Base-by-base conservation (phyloP, 2,113 vertebrate species). In the Murina feae region DNA sequence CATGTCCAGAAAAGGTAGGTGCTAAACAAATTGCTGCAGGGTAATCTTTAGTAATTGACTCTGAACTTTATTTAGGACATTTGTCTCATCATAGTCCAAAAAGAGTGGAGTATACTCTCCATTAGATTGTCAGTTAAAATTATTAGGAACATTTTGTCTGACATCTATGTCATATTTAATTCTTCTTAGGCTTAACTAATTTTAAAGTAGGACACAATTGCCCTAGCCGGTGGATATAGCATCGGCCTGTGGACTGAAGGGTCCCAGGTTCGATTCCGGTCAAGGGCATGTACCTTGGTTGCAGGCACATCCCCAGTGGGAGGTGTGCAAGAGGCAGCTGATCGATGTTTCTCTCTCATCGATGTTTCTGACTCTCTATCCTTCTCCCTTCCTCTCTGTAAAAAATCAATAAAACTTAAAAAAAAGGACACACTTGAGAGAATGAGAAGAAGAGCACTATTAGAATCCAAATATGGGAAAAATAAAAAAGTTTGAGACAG, bases 81-180 rank as follows among this genome's bases (percentile, higher is more conserved):
- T 63, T 68, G 30, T 83, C 53, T 94, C 23, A 78, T 82, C 49
- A 83, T 4, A 86, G 63, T 83, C 35, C 5, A 2, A 35, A 69
- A 69, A 74, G 13, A 1, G 1, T 13, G 28, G 47, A 58, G 20
- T 37, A 32, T 25, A 53, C n/a, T 81, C 28, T 95, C 49, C 51
- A 37, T 90, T 92, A 95, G 72, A 69, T 6, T 88, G 78, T 90
- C 91, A 86, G 18, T 79, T 86, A 88, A 82, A 92, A 92, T 96
- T 84, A 78, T 30, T 1, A 58, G 37, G 23, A 86, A 91, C 75
- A 93, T 94, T 90, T 80, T 93, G 9, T 80, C 60, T 91, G 44
- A 96, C n/a, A 53, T 28, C 32, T 74, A 7, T 63, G 65, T 86
- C 69, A 72, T 89, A 42, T 86, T 94, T 49, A 53, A 32, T 85